Evolutionary conservation across 1,140 invertebrate species (phyloP), one percentile per base, ranked within the genome.

Genomic region (Lerema accius): DNA sequence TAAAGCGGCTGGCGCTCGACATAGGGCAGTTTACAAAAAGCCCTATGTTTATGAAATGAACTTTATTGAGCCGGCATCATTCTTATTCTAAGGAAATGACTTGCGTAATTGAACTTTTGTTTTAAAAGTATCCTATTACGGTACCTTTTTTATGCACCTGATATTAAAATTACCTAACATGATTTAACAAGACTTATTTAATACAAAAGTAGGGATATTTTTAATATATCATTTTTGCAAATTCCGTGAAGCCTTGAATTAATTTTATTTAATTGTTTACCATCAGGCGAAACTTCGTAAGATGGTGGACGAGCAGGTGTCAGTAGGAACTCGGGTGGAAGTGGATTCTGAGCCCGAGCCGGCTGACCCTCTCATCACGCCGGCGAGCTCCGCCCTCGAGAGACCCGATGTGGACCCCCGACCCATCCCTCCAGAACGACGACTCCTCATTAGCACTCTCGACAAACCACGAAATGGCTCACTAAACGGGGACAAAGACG

Each of bases 221-320:
- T n/a, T n/a, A n/a, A n/a, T n/a, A n/a, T n/a, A n/a, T n/a, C n/a
- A n/a, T n/a, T n/a, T n/a, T n/a, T n/a, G n/a, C n/a, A n/a, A n/a
- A n/a, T n/a, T n/a, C n/a, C n/a, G n/a, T 16, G 9, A 4, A 46
- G 19, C 11, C 23, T 43, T 2, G 16, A 17, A 1, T 19, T 10
- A 43, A 0, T 51, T 51, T 16, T 32, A 17, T 16, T 11, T 17
- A 39, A 32, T 56, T 35, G 35, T 58, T 19, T 42, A 16, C 39
- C 28, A 17, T 7, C 76, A 91, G 89, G 89, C 89, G 89, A 92
- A 92, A 90, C 88, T 92, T 58, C 88, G 91, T 73, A 92, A 91
- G 69, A 92, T 92, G 91, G 91, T 92, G 45, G 91, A 92, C 73
- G 91, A 92, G 76, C 90, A 92, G 73, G 84, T 92, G 66, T 87